Conservation (phyloP, 2,888 invertebrate species). For the Drosophila silvestris region DNA sequence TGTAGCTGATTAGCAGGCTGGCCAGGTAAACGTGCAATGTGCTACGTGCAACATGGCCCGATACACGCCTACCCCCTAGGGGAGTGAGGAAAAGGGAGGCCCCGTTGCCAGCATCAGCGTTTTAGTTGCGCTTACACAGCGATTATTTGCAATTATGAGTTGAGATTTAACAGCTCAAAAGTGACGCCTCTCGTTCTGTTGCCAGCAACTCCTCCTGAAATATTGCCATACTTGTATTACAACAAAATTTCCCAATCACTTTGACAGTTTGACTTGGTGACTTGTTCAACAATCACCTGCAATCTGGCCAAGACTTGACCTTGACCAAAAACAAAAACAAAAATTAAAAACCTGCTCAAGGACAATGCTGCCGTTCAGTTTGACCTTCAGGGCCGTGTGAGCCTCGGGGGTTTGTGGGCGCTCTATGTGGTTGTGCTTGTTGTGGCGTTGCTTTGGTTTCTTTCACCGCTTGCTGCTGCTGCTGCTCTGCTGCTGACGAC, state of each 20-base stretch:
- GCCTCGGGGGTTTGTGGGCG: slow-evolving; percentile 68
- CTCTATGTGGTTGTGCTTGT: slow-evolving; percentile 59
- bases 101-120: slow-evolving; percentile 47
- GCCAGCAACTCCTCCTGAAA: slow-evolving; percentile 6
- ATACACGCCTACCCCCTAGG: slow-evolving; percentile 42
- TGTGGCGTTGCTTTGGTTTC: slow-evolving; percentile 65
- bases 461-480: slow-evolving; percentile 15
- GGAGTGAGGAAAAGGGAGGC: slow-evolving; percentile 9
- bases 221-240: neutral
- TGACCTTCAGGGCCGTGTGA: slow-evolving; percentile 41
- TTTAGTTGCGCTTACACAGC: slow-evolving; percentile 69
- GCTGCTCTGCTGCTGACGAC: slow-evolving; percentile 35
- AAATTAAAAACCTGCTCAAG: slow-evolving; percentile 22
- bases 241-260: slow-evolving; percentile 21
- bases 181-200: slow-evolving; percentile 4
- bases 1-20: slow-evolving; percentile 66
- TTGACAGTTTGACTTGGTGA: slow-evolving; percentile 64
- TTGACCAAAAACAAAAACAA: slow-evolving; percentile 15
- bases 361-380: slow-evolving; percentile 40
- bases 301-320: slow-evolving; percentile 45
- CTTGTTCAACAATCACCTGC: slow-evolving; percentile 67
- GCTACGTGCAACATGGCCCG: slow-evolving; percentile 12
- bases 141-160: slow-evolving; percentile 81
- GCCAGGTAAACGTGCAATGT: slow-evolving; percentile 22
- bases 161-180: slow-evolving; percentile 57